Evolutionary conservation across 2,888 invertebrate genomes (phyloP), one percentile per base, ranked within the genome.

Genomic region (Matsumyia berberina): DNA sequence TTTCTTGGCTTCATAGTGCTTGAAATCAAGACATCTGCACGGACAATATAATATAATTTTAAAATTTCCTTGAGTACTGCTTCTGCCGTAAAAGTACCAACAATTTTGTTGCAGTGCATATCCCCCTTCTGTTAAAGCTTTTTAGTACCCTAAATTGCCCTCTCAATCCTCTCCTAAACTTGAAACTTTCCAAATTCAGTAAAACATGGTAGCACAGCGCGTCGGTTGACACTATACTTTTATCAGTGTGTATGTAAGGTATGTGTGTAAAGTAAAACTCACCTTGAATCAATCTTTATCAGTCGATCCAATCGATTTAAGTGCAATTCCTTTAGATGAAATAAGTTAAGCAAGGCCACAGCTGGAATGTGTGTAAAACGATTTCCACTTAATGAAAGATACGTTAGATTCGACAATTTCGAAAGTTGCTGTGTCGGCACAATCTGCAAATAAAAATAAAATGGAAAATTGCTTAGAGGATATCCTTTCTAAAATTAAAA

Each of bases 301-400:
- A 97, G 93, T 87, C 94, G 93, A 88, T 94, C 94, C 88, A 95
- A 93, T 88, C 94, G 93, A 91, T 94, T 94, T 89, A 97, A 92
- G 90, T 95, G 95, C 89, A 97, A 93, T 90, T 94, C 94, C 90
- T 94, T 94, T 88, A 97, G 93, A 91, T 96, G 95, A 91, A 96
- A 96, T 77, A 98, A 94, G 91, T 97, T 97, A 89, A 96, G 94
- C 90, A 97, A 96, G 86, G 96, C 96, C 69, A 96, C 94, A 15
- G 96, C 94, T 82, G 95, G 94, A 88, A 97, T 92, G 88, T 94
- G 93, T 87, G 93, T 93, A 88, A 97, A 94, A 88, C 95, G 95
- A 92, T 97, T 97, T 87, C 95, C 95, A 90, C 95, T 96, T 88
- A 97, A 92, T 89, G 95, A 94, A 87, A 97, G 93, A 90, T 94